Percentiles rank a stretch among this genome's conserved stretches.
These are phyloP conservation scores for Caenorhabditis parvicauda DNA, from an alignment of 2,888 invertebrate genomes.

Conservation along the genomic window DNA sequence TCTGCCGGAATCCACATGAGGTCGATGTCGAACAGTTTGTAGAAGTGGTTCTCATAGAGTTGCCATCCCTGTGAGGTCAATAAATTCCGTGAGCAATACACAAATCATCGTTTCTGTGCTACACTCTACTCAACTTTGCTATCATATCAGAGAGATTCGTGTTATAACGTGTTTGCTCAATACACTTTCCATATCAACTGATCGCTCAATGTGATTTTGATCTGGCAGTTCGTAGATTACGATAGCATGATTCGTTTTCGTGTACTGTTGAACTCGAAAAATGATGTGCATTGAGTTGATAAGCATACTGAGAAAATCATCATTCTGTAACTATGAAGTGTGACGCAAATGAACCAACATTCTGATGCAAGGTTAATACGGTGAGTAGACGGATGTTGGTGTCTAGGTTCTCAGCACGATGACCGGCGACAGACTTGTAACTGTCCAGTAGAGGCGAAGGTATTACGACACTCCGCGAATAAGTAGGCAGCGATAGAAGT, in stretches of 20 bases:
- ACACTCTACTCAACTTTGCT: too few species aligned
- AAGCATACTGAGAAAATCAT: neutral
- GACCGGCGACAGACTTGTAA: slow-evolving; percentile 34
- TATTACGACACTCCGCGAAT: slow-evolving; percentile 33
- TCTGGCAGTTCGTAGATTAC: too few species aligned
- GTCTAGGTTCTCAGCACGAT: slow-evolving; percentile 47
- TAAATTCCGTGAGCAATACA: too few species aligned
- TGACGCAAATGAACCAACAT: slow-evolving; percentile 32
- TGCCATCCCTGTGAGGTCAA: slow-evolving; percentile 47
- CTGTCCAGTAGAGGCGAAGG: slow-evolving; percentile 33
- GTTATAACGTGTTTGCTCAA: too few species aligned
- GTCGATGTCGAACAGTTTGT: slow-evolving; percentile 54
- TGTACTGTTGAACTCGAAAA: too few species aligned
- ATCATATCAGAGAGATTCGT: too few species aligned
- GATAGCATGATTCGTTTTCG: too few species aligned
- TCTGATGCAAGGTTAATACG: slow-evolving; percentile 41
- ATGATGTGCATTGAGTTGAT: neutral
- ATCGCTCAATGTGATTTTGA: too few species aligned
- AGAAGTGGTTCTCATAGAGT: slow-evolving; percentile 52
- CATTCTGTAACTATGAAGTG: neutral
- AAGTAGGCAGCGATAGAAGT: neutral
- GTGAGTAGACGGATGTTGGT: slow-evolving; percentile 41
- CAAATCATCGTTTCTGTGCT: too few species aligned
- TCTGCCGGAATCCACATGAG: slow-evolving; percentile 59
- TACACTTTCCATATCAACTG: too few species aligned